Base-by-base conservation (phyloP, 2,797 vertebrate species). In the Acrocephalus scirpaceus region DNA sequence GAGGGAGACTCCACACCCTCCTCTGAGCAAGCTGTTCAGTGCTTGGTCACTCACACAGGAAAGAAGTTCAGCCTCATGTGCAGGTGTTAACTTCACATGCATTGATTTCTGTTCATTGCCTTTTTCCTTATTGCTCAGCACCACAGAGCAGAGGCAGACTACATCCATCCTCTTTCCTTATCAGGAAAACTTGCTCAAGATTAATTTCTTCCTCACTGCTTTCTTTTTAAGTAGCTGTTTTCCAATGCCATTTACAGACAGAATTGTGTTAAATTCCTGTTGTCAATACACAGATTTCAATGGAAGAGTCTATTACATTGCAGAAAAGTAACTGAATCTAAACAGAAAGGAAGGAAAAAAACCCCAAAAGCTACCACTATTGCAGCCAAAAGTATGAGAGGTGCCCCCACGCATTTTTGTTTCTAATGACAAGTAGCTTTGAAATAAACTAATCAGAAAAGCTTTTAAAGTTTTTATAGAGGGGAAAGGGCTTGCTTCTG, bases 211-310 rank as follows among this genome's bases (percentile, higher is more conserved):
- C 75, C 73, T 92, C 79, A 78, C 72, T 21, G 32, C 62, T 96
- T 96, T 80, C 91, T 95, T 96, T 97, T 96, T 74, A 96, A 97
- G 95, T 85, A 78, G 42, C 75, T 97, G 92, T 74, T 97, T 96
- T 97, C 94, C 95, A 94, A 45, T 94, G 88, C 86, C 74, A 78
- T 88, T 97, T 96, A 94, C 94, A 97, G 95, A 96, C 81, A 95
- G 70, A 53, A 36, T 62, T 53, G 57, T 71, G 32, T n/a, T 71
- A 71, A 62, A 95, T 96, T 93, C 91, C 78, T 50, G 56, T n/a
- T 79, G 86, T 88, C 51, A 82, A 14, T 38, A 56, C 61, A 30
- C 54, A 77, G 47, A 66, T 90, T 94, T 73, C 65, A 95, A 62
- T 90, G 76, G 95, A 94, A 94, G 74, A 66, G 36, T 86, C 80